Percentiles rank a stretch among this genome's conserved stretches.
Conservation (phyloP, 1,140 invertebrate genomes). For the Diabrotica virgifera region DNA sequence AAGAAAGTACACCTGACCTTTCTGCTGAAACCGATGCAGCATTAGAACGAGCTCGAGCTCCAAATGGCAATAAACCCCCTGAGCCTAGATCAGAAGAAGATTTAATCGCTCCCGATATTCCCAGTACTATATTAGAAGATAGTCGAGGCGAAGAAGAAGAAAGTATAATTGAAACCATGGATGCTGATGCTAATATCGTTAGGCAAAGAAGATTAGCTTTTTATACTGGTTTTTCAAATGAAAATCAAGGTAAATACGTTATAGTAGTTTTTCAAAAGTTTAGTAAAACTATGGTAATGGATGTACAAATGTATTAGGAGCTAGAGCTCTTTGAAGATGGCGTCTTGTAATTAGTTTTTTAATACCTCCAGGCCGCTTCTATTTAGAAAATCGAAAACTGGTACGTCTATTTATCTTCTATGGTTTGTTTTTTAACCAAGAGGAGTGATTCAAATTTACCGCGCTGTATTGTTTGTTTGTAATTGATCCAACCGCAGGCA, state of each 20-base stretch:
- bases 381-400: too few relatives aligned
- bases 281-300: too few relatives aligned
- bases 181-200: conserved; percentile 39
- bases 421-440: too few relatives aligned
- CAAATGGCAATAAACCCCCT: neutral
- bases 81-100: neutral
- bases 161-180: conserved; percentile 57
- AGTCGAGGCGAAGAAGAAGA: conserved; percentile 45
- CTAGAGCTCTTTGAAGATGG: too few relatives aligned
- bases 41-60: neutral
- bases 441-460: too few relatives aligned
- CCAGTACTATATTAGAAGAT: neutral
- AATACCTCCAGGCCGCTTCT: too few relatives aligned
- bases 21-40: neutral
- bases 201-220: conserved; percentile 42
- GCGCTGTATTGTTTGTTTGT: too few relatives aligned
- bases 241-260: neutral
- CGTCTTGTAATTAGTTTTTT: too few relatives aligned
- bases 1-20: neutral
- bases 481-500: too few relatives aligned
- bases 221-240: conserved; percentile 23
- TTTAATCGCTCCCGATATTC: neutral
- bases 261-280: too few relatives aligned
- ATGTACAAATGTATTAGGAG: too few relatives aligned
- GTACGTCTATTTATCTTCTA: too few relatives aligned